phyloP scores from a whole-genome alignment of 2,797 vertebrate genomes.

The Gadopsis marmoratus region DNA sequence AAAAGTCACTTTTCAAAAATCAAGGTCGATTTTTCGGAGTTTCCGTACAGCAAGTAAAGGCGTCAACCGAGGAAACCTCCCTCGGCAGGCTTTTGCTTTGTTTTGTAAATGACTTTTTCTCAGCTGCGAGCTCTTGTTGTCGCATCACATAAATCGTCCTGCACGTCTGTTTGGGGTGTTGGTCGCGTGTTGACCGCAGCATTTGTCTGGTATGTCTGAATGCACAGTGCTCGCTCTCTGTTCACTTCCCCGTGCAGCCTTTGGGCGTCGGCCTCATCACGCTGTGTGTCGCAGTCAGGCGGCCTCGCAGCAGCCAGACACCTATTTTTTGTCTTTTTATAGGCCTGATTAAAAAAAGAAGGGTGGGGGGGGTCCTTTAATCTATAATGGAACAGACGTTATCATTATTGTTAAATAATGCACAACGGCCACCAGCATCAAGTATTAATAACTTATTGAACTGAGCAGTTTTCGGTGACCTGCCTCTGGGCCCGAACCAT shows the following conservation, averaged over 20 bases:
- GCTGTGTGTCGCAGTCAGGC: conserved; percentile 22
- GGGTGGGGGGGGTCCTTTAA: conserved; percentile 78
- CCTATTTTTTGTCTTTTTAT: conserved; percentile 78
- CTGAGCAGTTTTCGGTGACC: conserved; percentile 80
- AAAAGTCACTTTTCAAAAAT: background rate
- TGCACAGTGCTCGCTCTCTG: background rate
- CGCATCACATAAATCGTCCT: no score
- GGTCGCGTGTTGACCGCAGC: background rate
- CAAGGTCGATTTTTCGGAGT: no score
- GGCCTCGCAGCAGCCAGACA: conserved; percentile 10
- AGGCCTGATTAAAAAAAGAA: conserved; percentile 82
- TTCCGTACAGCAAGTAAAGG: no score
- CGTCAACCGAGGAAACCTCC: no score
- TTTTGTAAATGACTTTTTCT: no score
- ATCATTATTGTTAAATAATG: conserved; percentile 93
- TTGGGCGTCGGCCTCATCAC: conserved; percentile 27
- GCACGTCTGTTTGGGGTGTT: background rate
- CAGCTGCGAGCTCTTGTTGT: no score
- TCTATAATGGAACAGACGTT: conserved; percentile 91
- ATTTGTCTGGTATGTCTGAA: background rate
- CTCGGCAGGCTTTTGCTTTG: no score
- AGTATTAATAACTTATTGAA: conserved; percentile 91
- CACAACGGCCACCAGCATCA: conserved; percentile 87
- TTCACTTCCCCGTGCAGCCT: background rate
- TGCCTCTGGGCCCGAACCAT: conserved; percentile 79